These are phyloP conservation scores for Mongoloraphidia duomilia DNA, from an alignment of 2,888 invertebrate species.

Conservation along the genomic window DNA sequence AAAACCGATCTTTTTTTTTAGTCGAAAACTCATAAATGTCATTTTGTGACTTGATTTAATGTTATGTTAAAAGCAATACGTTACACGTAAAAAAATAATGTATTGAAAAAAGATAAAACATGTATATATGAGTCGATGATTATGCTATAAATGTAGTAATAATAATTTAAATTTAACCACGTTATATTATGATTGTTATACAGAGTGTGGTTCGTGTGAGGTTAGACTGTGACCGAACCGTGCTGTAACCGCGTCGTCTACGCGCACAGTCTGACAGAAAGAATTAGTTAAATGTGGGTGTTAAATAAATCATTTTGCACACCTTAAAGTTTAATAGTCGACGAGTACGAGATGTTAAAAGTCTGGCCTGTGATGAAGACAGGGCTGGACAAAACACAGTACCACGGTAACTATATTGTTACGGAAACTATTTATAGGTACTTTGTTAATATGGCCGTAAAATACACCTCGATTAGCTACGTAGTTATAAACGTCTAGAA, in stretches of 20 bases:
- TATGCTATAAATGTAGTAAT: slow-evolving; percentile 19
- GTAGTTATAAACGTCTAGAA: too few relatives aligned
- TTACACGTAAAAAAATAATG: background rate
- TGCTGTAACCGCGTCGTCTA: background rate
- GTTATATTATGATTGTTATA: slow-evolving; percentile 25
- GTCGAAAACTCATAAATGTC: slow-evolving; percentile 2
- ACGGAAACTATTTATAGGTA: too few relatives aligned
- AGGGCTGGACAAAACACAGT: too few relatives aligned
- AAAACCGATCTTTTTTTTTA: background rate
- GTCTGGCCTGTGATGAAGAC: too few relatives aligned
- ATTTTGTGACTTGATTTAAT: background rate
- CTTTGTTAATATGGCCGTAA: too few relatives aligned
- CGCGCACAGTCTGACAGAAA: background rate
- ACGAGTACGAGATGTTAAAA: too few relatives aligned
- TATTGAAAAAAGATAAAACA: background rate
- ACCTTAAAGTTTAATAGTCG: slow-evolving; percentile 21
- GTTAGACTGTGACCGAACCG: slow-evolving; percentile 16
- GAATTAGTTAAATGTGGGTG: slow-evolving; percentile 21
- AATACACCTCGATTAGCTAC: too few relatives aligned
- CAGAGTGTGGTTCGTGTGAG: slow-evolving; percentile 11
- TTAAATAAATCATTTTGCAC: slow-evolving; percentile 25
- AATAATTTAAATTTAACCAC: slow-evolving; percentile 27
- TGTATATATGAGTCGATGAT: slow-evolving; percentile 1
- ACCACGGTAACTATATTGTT: too few relatives aligned
- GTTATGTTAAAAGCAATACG: background rate